Evolutionary conservation across 2,797 vertebrate genomes (phyloP).

Genomic region (Paramormyrops hopkinsi): DNA sequence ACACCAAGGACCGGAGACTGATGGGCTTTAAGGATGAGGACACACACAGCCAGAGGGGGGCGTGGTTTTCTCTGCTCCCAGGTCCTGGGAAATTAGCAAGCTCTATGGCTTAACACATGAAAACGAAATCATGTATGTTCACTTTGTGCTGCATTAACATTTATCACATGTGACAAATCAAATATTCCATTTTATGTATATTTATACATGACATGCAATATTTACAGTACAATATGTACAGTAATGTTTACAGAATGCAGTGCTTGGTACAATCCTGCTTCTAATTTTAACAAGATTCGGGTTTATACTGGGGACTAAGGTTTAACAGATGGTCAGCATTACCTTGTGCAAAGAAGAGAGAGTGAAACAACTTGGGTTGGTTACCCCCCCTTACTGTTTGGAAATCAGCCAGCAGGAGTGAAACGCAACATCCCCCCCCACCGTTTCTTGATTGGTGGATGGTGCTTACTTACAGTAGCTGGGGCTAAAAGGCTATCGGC

Average conservation of each 20-base stretch:
- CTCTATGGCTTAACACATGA: conserved; percentile 16
- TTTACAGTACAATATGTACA: conserved; percentile 29
- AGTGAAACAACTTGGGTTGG: background rate
- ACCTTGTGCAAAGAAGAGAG: background rate
- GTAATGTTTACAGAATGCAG: background rate
- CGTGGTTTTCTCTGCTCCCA: background rate
- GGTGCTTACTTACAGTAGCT: background rate
- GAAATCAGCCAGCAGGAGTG: background rate
- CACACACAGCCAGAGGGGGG: background rate
- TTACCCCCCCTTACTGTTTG: background rate
- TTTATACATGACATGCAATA: conserved; percentile 30
- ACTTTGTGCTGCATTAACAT: background rate
- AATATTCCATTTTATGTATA: conserved; percentile 43
- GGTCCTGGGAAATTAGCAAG: background rate
- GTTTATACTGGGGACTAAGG: background rate
- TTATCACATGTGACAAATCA: background rate
- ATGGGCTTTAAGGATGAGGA: background rate
- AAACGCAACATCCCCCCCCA: background rate
- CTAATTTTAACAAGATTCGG: background rate
- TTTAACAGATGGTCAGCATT: background rate
- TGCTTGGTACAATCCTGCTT: background rate
- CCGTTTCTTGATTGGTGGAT: background rate
- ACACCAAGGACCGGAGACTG: background rate
- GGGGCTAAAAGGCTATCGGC: background rate
- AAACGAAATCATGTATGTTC: background rate